These are phyloP conservation scores for Sacculina carcini DNA, from an alignment of 2,888 invertebrate species.

Conservation along the genomic window DNA sequence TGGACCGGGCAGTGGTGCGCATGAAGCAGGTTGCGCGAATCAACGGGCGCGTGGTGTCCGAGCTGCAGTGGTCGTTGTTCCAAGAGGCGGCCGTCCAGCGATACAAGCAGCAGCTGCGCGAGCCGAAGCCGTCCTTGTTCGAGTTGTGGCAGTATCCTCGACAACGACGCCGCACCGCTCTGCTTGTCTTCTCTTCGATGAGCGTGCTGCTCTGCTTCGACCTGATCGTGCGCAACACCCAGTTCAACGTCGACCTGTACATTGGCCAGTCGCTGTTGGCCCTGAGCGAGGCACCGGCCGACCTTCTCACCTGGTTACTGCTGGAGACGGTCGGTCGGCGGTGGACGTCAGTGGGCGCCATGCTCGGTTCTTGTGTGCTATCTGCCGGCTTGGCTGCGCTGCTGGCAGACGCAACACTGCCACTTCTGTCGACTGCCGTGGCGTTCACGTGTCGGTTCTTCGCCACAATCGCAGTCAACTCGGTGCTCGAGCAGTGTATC, in stretches of 20 bases:
- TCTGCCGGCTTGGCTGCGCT: neutral
- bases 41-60: constrained; percentile 45
- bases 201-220: neutral
- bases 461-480: constrained; percentile 11
- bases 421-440: neutral
- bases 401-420: neutral
- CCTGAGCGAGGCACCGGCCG: constrained; percentile 9
- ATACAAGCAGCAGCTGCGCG: neutral
- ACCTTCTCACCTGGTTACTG: constrained; percentile 8
- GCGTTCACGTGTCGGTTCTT: constrained; percentile 9
- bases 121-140: neutral
- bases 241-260: constrained; percentile 23
- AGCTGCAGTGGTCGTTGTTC: constrained; percentile 43
- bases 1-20: constrained; percentile 47
- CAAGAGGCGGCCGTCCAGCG: constrained; percentile 25
- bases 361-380: neutral
- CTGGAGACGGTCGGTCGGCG: constrained; percentile 10
- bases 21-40: constrained; percentile 51
- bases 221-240: constrained; percentile 43
- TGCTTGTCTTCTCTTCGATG: neutral
- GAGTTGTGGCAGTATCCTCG: neutral
- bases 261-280: constrained; percentile 9
- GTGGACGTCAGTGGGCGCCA: neutral
- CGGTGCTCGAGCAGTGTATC: constrained; percentile 7
- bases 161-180: neutral